Evolutionary conservation across 2,888 invertebrate genomes (phyloP), one percentile per base, ranked within the genome.

Genomic region (Matsumyia berberina): DNA sequence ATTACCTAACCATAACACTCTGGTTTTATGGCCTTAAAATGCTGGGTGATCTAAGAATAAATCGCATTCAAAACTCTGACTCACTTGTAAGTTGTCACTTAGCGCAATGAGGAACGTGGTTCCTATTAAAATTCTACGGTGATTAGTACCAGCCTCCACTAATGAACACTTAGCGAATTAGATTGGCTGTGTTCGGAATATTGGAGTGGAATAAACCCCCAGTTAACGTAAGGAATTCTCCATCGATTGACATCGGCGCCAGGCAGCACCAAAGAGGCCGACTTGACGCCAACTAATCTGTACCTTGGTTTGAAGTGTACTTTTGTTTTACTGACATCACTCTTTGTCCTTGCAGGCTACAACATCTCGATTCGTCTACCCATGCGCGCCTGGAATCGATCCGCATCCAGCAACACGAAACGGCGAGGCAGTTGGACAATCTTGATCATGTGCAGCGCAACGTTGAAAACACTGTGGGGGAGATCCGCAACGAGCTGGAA

Each of bases 361-460:
- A 90, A 19, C 89, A 90, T 64, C 88, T 93, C 12, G 91, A 93
- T 88, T 89, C 90, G 0, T 90, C 91, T 83, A 90, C 89, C 24
- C 87, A 89, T 62, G 93, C 91, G 12, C 92, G 92, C 49, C 88
- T 91, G 79, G 92, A 93, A 12, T 89, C 90, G 0, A 73, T 93
- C 46, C 89, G 88, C 42, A 88, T 89, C 0, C 92, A 93, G 70
- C 88, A 93, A 53, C 87, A 91, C 58, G 91, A 93, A 62, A 89
- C 91, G 19, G 88, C 89, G 35, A 89, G 90, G 24, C 89, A 92
- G 37, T 80, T 92, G 42, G 92, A 92, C 60, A 89, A 90, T 29
- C 87, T 93, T 7, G 93, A 93, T 87, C 91, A 90, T 87, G 89
- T 92, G 62, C 90, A 90, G 49, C 89, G 89, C 0, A 89, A 92